phyloP scores from a whole-genome alignment of 2,888 invertebrate species.

The Fissipunctia ypsillon region DNA sequence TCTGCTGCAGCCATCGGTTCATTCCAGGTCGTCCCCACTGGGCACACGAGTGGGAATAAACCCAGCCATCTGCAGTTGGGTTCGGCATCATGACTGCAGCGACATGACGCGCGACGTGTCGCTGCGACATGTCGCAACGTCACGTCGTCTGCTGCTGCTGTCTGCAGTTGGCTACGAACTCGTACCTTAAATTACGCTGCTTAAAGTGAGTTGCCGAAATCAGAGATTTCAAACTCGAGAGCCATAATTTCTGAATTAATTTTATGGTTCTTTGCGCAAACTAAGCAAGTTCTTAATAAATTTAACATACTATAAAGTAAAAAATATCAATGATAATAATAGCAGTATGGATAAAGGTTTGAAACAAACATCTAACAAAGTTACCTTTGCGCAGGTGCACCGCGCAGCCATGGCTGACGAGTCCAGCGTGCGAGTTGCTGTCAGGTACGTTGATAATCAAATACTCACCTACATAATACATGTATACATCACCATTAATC shows the following conservation, averaged over 20 bases:
- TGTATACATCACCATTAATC: background rate
- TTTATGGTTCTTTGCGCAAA: background rate
- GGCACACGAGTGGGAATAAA: too few species aligned
- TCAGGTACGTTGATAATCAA: slow-evolving; percentile 87
- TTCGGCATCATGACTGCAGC: too few species aligned
- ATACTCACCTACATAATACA: background rate
- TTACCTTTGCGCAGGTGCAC: slow-evolving; percentile 75
- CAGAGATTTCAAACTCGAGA: background rate
- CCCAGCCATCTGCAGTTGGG: too few species aligned
- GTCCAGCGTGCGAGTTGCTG: slow-evolving; percentile 92
- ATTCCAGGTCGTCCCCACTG: too few species aligned
- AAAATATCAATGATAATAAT: background rate
- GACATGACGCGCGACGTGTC: too few species aligned
- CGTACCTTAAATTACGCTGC: background rate
- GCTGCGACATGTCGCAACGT: too few species aligned
- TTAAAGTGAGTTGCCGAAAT: background rate
- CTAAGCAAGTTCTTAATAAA: background rate
- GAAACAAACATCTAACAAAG: slow-evolving; percentile 20
- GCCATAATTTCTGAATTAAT: too few species aligned
- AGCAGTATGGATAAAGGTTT: background rate
- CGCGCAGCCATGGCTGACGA: slow-evolving; percentile 91
- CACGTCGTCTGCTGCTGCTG: too few species aligned
- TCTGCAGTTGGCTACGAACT: too few species aligned
- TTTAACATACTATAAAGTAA: background rate
- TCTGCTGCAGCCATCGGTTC: too few species aligned